phyloP scores from a whole-genome alignment of 2,797 vertebrate genomes.

The Microcaecilia unicolor region DNA sequence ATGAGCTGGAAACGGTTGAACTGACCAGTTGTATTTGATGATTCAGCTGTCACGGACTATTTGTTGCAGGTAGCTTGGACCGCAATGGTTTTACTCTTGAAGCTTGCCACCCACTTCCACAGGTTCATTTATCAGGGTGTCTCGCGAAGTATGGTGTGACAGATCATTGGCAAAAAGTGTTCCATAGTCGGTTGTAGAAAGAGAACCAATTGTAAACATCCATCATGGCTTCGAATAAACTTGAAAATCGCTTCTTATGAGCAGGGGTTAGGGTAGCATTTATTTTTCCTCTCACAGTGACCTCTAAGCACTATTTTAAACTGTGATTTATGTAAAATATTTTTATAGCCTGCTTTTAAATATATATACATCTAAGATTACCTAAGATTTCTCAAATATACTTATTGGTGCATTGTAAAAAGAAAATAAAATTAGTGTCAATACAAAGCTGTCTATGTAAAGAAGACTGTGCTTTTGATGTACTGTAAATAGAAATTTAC shows the following conservation, averaged over 20 bases:
- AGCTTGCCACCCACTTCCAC: neutral
- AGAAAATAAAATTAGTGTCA: too few relatives aligned
- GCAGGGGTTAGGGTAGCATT: neutral
- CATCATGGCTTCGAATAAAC: neutral
- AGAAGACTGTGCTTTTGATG: conserved; percentile 29
- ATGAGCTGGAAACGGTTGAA: too few relatives aligned
- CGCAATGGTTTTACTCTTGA: rapidly evolving
- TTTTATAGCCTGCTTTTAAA: conserved; percentile 32
- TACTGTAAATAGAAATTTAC: conserved; percentile 33
- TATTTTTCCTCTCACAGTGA: neutral
- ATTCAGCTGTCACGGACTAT: too few relatives aligned
- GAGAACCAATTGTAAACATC: neutral
- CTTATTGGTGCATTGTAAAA: conserved; percentile 14
- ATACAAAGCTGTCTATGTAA: conserved; percentile 34
- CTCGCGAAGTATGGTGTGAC: too few relatives aligned
- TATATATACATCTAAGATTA: too few relatives aligned
- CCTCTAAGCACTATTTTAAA: conserved; percentile 14
- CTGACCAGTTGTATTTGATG: too few relatives aligned
- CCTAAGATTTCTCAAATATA: conserved; percentile 17
- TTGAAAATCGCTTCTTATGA: neutral
- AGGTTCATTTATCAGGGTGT: too few relatives aligned
- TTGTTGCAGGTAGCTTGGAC: neutral
- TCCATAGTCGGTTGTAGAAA: neutral
- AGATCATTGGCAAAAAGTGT: too few relatives aligned
- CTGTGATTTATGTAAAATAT: conserved; percentile 32